Evolutionary conservation across 2,113 vertebrate species (phyloP), one percentile per base, ranked within the genome.

Genomic region (Alaudala cheleensis): DNA sequence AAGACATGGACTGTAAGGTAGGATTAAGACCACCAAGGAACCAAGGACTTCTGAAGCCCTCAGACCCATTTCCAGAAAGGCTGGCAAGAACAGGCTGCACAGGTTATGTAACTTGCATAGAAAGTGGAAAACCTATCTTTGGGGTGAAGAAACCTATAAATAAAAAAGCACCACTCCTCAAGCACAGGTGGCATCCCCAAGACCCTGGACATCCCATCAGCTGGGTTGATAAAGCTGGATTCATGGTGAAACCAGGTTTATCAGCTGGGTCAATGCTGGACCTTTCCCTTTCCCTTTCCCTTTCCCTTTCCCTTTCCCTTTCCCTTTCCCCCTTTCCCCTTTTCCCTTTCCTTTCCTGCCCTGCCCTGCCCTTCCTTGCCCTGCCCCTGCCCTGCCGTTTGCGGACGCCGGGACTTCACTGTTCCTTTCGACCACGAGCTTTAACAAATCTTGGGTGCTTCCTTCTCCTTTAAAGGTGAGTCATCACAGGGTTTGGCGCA

Each of bases 131-230:
- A 31, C 6, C 21, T 9, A 14, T 40, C 11, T 40, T 40, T 11
- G 11, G 23, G 44, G 5, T 33, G 28, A 33, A 51, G 11, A 67
- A 42, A 29, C 21, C 5, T 31, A 12, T 12, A 20, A 13, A n/a
- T 34, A 17, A 57, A 42, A 50, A 26, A 0, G 2, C 34, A 65
- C 5, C 11, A 37, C 6, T 3, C 5, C 7, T 11, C 14, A 67
- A 44, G 12, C 0, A 1, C 11, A 9, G 12, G 1, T 44, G 31
- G 17, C 9, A 31, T 31, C 6, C 9, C 3, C 11, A 44, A 25
- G 37, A 44, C 29, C 5, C 7, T 51, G 45, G 14, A 23, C 26
- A 67, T 33, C 37, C 12, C 37, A 37, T 44, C 25, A 39, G 17
- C 21, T 54, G 34, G 28, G 33, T 11, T 42, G 17, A 67, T 34